Conservation (phyloP, 2,113 vertebrate genomes). For the Hemichromis elongatus region DNA sequence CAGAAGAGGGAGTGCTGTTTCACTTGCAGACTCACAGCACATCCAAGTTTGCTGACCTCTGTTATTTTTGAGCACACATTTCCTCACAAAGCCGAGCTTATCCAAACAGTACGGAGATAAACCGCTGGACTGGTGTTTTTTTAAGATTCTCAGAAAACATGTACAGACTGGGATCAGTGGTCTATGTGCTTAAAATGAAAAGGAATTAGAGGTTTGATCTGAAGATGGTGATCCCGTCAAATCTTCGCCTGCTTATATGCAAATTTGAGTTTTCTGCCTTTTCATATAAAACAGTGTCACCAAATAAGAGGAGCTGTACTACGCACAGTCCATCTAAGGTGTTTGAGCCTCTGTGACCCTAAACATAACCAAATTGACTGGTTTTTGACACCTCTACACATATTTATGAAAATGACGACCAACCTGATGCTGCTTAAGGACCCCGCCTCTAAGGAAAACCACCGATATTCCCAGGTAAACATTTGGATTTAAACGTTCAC, state of each 20-base stretch:
- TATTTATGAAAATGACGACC: neutral
- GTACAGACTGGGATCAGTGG: neutral
- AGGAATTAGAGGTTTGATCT: neutral
- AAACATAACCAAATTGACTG: neutral
- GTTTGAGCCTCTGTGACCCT: neutral
- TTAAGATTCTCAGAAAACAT: neutral
- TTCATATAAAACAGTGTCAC: neutral
- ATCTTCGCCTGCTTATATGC: neutral
- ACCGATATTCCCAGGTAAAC: neutral
- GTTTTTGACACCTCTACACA: neutral
- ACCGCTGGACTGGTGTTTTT: neutral
- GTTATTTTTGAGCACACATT: neutral
- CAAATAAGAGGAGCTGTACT: neutral
- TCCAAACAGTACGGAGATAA: neutral
- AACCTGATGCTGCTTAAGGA: neutral
- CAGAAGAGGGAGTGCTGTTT: constrained; percentile 26
- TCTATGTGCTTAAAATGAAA: neutral
- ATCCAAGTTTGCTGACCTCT: neutral
- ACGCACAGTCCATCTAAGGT: neutral
- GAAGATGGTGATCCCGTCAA: neutral
- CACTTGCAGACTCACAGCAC: neutral
- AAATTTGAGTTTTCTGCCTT: neutral
- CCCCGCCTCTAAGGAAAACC: neutral
- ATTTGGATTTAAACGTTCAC: neutral
- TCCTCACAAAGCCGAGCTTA: neutral